Evolutionary conservation across 2,797 vertebrate genomes (phyloP), one percentile per base, ranked within the genome.

Genomic region (Centropyge bicolor): DNA sequence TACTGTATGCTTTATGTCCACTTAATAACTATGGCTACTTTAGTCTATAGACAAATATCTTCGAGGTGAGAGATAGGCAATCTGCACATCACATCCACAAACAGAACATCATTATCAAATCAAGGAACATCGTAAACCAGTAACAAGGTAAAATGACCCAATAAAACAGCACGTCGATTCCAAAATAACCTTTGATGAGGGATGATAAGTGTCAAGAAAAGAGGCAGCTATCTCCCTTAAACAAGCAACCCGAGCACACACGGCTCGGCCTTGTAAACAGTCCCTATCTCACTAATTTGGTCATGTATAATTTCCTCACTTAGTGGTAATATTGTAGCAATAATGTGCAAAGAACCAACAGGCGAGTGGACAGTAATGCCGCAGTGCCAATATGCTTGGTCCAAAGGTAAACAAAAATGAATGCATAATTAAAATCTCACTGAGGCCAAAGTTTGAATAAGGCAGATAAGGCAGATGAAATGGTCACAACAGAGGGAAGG

Each of bases 381-480:
- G 46, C 80, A 49, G 78, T 31, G 78, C 78, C 74, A 83, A 85
- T 81, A 81, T 56, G 86, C 75, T 68, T 49, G 20, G 72, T 66
- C 75, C 54, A 49, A 76, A 82, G 59, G 76, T 86, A 91, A 92
- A 91, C 85, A 89, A 74, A 80, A 60, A 77, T 31, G 65, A 86
- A 83, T 27, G 38, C 63, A 62, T 84, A 82, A 86, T 86, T 88
- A 68, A 88, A 83, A 81, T 83, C 68, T 70, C 59, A 66, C 60
- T 41, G 78, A 59, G 78, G 74, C 57, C 69, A 16, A 24, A 76
- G 80, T 81, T 89, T 91, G 83, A 89, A 85, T 83, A 70, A 76
- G 63, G 74, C 64, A 76, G 82, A 87, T 81, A 80, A 86, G 78
- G 70, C 45, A 65, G 86, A 84, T 70, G 68, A 81, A 86, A 76